phyloP scores from a whole-genome alignment of 2,113 vertebrate species.

The Pelmatolapia mariae region DNA sequence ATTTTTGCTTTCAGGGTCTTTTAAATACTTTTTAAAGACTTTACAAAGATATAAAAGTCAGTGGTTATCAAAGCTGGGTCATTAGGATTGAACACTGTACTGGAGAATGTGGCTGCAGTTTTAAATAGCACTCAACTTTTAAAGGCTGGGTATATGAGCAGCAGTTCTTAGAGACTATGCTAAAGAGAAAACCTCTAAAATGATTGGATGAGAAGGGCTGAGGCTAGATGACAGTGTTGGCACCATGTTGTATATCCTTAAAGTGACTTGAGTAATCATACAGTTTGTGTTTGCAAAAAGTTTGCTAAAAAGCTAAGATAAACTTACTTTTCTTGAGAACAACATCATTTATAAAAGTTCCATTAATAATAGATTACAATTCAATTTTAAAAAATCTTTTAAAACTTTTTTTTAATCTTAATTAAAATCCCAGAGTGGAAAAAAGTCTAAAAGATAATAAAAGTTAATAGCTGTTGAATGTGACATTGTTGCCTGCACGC shows the following conservation, averaged over 20 bases:
- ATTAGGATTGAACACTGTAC: constrained; percentile 79
- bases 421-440: background rate
- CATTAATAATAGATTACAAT: background rate
- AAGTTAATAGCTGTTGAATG: background rate
- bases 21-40: constrained; percentile 73
- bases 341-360: background rate
- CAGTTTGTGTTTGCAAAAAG: background rate
- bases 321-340: background rate
- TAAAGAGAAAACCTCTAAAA: background rate
- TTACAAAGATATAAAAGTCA: constrained; percentile 60
- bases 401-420: background rate
- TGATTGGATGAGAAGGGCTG: background rate
- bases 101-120: constrained; percentile 1
- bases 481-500: background rate
- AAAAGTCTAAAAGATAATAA: background rate
- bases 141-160: background rate
- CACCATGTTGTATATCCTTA: background rate
- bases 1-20: constrained; percentile 20
- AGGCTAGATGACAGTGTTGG: background rate
- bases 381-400: background rate
- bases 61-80: constrained; percentile 62
- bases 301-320: background rate
- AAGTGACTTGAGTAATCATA: background rate
- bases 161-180: background rate
- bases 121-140: constrained; percentile 37